A percentile compares a stretch with the other conserved stretches of the same genome.
These are phyloP conservation scores for Lanistes nyassanus DNA, from an alignment of 1,140 invertebrate species.

Conservation along the genomic window DNA sequence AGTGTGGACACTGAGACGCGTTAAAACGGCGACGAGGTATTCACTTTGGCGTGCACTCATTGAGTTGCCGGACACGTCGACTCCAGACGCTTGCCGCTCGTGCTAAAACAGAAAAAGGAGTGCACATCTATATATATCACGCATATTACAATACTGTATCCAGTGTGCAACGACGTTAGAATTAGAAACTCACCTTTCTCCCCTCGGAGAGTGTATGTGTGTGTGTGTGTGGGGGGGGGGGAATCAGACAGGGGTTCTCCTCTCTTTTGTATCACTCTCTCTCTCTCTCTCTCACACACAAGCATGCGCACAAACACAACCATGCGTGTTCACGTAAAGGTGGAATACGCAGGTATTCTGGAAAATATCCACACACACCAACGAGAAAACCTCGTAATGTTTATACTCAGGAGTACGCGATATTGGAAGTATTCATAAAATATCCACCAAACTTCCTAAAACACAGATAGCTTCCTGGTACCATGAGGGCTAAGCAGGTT, in stretches of 20 bases:
- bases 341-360: neutral
- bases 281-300: too few relatives aligned
- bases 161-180: neutral
- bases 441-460: conserved; percentile 2
- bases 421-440: neutral
- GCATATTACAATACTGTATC: neutral
- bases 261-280: too few relatives aligned
- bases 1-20: neutral
- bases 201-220: neutral
- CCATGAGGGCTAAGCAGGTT: conserved; percentile 33
- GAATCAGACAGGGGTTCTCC: neutral
- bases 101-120: neutral
- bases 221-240: neutral
- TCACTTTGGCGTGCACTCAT: neutral
- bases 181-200: neutral
- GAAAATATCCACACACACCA: neutral
- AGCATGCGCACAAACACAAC: too few relatives aligned
- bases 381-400: conserved; percentile 4
- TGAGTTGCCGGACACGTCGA: too few relatives aligned
- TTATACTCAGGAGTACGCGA: neutral
- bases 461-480: conserved; percentile 4
- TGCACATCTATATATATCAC: too few relatives aligned
- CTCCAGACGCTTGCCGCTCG: too few relatives aligned
- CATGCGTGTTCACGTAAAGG: neutral
- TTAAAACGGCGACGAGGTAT: neutral